Evolutionary conservation across 2,113 vertebrate genomes (phyloP).

Genomic region (Solea solea): DNA sequence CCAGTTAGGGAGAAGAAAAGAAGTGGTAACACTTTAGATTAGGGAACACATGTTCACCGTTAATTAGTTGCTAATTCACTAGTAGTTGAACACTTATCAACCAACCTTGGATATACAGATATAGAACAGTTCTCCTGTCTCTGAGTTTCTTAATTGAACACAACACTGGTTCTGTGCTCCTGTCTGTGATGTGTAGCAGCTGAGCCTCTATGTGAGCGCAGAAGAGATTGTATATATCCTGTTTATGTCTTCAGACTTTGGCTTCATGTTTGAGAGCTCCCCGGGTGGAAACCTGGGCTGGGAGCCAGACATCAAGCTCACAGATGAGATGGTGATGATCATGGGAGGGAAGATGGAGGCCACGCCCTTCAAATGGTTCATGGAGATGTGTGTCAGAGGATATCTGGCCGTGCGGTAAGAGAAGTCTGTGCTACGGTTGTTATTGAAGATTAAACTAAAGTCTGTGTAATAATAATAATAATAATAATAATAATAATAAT

Average conservation of each 20-base stretch:
- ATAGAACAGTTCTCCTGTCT: neutral
- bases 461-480: neutral
- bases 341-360: conserved; percentile 99
- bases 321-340: conserved; percentile 99
- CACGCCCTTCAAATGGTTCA: conserved; percentile 99
- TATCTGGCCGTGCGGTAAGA: conserved; percentile 97
- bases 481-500: too few relatives aligned
- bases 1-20: too few relatives aligned
- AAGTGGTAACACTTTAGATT: neutral
- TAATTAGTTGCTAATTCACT: too few relatives aligned
- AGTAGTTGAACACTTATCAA: too few relatives aligned
- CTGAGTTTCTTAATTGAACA: neutral
- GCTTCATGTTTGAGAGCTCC: conserved; percentile 99
- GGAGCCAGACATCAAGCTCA: conserved; percentile 99
- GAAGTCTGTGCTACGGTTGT: neutral
- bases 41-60: too few relatives aligned
- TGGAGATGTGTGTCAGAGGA: conserved; percentile 99
- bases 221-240: neutral
- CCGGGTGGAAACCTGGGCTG: conserved; percentile 97
- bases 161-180: neutral
- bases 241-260: conserved; percentile 88
- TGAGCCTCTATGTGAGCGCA: neutral
- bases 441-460: neutral
- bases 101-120: too few relatives aligned
- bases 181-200: neutral